Percentiles rank a stretch among this genome's conserved stretches.
These are phyloP conservation scores for Meghimatium bilineatum DNA, from an alignment of 2,888 invertebrate species.

Conservation along the genomic window DNA sequence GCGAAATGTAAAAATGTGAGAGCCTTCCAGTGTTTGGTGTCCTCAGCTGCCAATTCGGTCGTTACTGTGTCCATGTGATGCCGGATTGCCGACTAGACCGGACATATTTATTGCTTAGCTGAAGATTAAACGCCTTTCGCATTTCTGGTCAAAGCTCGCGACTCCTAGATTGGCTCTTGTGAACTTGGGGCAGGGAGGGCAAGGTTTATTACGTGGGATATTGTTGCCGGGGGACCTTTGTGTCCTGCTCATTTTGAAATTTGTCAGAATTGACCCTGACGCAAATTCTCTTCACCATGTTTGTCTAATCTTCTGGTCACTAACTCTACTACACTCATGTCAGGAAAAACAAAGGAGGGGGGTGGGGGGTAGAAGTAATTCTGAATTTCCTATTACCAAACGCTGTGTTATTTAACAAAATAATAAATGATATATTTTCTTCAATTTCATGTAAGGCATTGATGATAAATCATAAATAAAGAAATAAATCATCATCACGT, in stretches of 20 bases:
- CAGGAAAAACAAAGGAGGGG: neutral
- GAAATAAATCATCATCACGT: no score
- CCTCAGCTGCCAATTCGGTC: slow-evolving; percentile 9
- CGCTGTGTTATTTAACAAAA: neutral
- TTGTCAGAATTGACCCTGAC: slow-evolving; percentile 28
- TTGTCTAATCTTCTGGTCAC: slow-evolving; percentile 43
- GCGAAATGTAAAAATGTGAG: slow-evolving; percentile 33
- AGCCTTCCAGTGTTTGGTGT: slow-evolving; percentile 43
- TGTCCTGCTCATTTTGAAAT: slow-evolving; percentile 44
- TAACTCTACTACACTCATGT: neutral
- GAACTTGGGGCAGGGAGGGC: slow-evolving; percentile 29
- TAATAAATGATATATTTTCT: neutral
- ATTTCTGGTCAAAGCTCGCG: slow-evolving; percentile 43
- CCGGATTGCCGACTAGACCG: slow-evolving; percentile 30
- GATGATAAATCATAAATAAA: no score
- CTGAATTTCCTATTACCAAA: neutral
- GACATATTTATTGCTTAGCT: slow-evolving; percentile 43
- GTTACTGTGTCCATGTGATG: slow-evolving; percentile 37
- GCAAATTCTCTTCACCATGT: slow-evolving; percentile 33
- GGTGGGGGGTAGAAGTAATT: neutral
- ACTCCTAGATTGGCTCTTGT: slow-evolving; percentile 44
- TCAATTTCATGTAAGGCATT: neutral
- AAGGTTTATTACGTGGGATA: slow-evolving; percentile 40
- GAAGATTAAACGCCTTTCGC: slow-evolving; percentile 47
- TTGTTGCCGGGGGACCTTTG: slow-evolving; percentile 43